Evolutionary conservation across 1,140 invertebrate genomes (phyloP).

Genomic region (Microplitis mediator): DNA sequence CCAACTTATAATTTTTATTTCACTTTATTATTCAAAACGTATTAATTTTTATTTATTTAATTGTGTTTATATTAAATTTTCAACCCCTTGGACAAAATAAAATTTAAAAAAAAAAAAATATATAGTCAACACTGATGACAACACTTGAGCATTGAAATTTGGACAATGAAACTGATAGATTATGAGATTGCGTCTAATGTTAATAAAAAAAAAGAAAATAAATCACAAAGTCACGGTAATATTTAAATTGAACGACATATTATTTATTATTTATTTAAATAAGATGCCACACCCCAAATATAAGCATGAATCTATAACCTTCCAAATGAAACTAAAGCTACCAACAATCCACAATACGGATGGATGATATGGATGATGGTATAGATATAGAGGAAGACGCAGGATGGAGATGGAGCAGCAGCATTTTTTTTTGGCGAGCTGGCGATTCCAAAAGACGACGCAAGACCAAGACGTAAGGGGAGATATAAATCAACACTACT

Average conservation of each 20-base stretch:
- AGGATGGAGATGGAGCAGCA: too few species aligned
- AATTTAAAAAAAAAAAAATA: neutral
- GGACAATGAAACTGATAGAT: neutral
- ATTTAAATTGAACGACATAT: conserved; percentile 17
- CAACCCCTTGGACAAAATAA: neutral
- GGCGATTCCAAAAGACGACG: too few species aligned
- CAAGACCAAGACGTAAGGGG: too few species aligned
- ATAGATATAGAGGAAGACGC: too few species aligned
- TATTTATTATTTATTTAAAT: conserved; percentile 42
- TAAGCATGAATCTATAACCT: conserved; percentile 56
- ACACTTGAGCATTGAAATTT: conserved; percentile 1
- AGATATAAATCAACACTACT: too few species aligned
- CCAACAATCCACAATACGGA: too few species aligned
- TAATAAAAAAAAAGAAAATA: neutral
- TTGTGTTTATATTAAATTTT: too few species aligned
- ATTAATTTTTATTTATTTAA: too few species aligned
- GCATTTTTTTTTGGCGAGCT: too few species aligned
- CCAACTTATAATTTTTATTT: too few species aligned
- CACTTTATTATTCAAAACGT: too few species aligned
- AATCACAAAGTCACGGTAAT: conserved; percentile 1
- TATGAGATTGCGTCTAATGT: neutral
- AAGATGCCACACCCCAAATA: conserved; percentile 54
- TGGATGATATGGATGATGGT: too few species aligned
- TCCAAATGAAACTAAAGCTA: conserved; percentile 28
- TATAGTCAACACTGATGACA: conserved; percentile 18